Evolutionary conservation across 2,888 invertebrate genomes (phyloP).

Genomic region (Liposcelis brunnea): DNA sequence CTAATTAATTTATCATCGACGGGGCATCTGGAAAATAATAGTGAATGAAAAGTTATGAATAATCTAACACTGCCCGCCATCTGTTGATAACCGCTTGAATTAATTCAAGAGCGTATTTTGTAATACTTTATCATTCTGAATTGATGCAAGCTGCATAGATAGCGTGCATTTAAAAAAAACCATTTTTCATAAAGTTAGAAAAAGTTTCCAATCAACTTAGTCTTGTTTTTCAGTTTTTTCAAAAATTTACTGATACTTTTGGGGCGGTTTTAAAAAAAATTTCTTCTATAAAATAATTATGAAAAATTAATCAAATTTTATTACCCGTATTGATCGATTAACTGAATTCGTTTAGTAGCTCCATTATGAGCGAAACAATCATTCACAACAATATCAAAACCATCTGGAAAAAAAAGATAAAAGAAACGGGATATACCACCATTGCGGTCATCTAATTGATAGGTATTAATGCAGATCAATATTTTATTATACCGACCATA

Average conservation of each 20-base stretch:
- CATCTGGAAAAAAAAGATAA: slow-evolving; percentile 41
- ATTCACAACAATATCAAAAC: slow-evolving; percentile 86
- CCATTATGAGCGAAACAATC: slow-evolving; percentile 91
- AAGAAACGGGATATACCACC: too few species aligned
- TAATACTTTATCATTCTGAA: too few species aligned
- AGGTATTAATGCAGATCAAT: not conserved
- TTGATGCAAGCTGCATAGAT: too few species aligned
- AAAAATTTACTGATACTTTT: not conserved
- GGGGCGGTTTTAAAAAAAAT: not conserved
- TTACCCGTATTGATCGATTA: slow-evolving; percentile 82
- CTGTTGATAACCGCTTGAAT: too few species aligned
- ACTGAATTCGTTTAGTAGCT: slow-evolving; percentile 75
- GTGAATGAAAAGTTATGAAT: slow-evolving; percentile 6
- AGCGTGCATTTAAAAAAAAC: slow-evolving; percentile 2
- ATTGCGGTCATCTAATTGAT: slow-evolving; percentile 6
- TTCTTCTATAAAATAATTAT: too few species aligned
- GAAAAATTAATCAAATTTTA: too few species aligned
- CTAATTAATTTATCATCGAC: slow-evolving; percentile 86
- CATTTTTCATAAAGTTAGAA: not conserved
- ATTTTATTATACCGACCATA: slow-evolving; percentile 41
- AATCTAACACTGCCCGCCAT: too few species aligned
- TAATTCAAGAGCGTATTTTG: too few species aligned
- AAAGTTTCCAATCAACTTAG: not conserved
- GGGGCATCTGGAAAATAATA: slow-evolving; percentile 46
- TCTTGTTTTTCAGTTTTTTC: slow-evolving; percentile 6